Evolutionary conservation across 1,140 invertebrate species (phyloP).

Genomic region (Metopolophium dirhodum): DNA sequence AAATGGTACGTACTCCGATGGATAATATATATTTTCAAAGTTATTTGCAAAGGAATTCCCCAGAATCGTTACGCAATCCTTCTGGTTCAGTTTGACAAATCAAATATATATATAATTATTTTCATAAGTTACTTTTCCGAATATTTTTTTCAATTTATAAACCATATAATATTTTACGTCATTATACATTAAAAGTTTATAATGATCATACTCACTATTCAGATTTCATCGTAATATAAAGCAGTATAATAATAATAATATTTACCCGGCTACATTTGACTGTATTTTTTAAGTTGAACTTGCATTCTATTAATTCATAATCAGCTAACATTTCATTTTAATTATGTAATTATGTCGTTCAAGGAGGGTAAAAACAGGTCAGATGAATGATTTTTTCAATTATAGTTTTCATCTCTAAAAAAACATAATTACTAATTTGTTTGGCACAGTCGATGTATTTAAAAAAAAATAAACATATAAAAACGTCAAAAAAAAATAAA

Average conservation of each 20-base stretch:
- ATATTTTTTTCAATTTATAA: background rate
- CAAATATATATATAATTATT: background rate
- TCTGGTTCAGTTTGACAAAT: background rate
- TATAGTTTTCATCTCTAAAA: background rate
- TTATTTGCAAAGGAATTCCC: conserved; percentile 25
- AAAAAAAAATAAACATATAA: background rate
- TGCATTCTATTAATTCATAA: background rate
- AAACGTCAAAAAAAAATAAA: background rate
- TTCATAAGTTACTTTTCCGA: background rate
- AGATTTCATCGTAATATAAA: background rate
- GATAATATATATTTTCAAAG: conserved; percentile 21
- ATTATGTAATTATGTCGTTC: background rate
- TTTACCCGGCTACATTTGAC: background rate
- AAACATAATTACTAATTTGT: background rate
- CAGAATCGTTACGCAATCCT: background rate
- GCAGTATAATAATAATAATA: no score
- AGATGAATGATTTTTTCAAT: background rate
- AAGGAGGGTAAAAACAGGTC: background rate
- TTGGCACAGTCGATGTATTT: background rate
- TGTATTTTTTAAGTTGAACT: background rate
- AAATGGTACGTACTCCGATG: background rate
- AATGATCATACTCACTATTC: background rate
- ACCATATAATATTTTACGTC: background rate
- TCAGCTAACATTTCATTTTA: background rate
- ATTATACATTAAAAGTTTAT: background rate